Evolutionary conservation across 2,113 vertebrate species (phyloP), one percentile per base, ranked within the genome.

Genomic region (Pollachius pollachius): DNA sequence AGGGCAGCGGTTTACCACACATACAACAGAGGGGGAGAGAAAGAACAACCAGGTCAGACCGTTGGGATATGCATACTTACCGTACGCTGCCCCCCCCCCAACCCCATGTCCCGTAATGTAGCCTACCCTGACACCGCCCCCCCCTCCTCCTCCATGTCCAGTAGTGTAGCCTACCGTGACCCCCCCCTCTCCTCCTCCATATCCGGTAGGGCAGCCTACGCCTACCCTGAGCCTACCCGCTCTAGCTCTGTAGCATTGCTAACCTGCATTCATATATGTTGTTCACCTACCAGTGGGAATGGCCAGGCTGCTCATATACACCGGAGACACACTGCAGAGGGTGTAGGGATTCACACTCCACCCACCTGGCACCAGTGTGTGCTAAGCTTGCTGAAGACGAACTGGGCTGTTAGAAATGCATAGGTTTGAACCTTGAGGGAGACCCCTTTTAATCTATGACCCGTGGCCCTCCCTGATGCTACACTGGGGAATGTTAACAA

Each of bases 1-100:
- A 63, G 67, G 78, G 75, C 11, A 5, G 72, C 70, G 88, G 89
- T 87, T 85, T 83, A 76, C 75, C 65, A 79, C 80, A 81, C 77
- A 81, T 81, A 77, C 75, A 65, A 79, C 80, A 81, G 76, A 80
- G 76, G 73, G 75, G 41, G 52, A 84, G 89, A 48, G 11, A 48
- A 41, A 48, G 2, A 48, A 48, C 41, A 9, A 84, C 58, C 81
- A 80, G 82, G 84, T 84, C 85, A 88, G 69, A 63, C 52, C 67
- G 80, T 83, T 69, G 73, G 72, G 30, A 64, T 64, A 52, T 13
- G 67, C 34, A 8, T 81, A 19, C 78, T 81, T 64, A 70, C 16
- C 30, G 4, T 27, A 27, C 27, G 27, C 27, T 27, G 25, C 41
- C 0, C 16, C 34, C 25, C 8, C 41, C 41, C 34, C 34, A 37